Percentiles rank a stretch among this genome's conserved stretches.
Conservation (phyloP, 2,797 vertebrate genomes). For the Semotilus atromaculatus region DNA sequence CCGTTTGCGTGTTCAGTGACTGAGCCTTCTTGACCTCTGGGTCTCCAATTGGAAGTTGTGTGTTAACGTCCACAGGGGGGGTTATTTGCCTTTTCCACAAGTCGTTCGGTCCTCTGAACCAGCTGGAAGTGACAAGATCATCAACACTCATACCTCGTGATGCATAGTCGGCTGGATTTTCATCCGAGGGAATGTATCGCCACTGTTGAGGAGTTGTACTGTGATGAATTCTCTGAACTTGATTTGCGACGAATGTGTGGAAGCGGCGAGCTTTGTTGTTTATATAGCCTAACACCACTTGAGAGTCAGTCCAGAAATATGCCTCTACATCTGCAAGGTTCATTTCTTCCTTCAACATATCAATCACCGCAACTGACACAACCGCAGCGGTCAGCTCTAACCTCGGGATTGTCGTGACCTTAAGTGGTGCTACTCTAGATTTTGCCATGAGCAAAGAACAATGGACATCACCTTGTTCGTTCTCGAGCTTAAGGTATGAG, state of each 20-base stretch:
- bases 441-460: conserved; percentile 7
- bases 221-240: not conserved
- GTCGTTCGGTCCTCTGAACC: not conserved
- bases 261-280: not conserved
- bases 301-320: not conserved
- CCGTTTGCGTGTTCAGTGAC: not conserved
- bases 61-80: not conserved
- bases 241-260: not conserved
- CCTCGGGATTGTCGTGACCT: not conserved
- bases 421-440: not conserved
- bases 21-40: not conserved
- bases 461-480: not conserved
- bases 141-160: not conserved
- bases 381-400: not conserved
- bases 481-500: not conserved
- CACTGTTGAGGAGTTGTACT: conserved; percentile 6
- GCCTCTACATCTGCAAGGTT: not conserved
- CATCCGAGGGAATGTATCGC: not conserved
- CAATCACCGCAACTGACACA: not conserved
- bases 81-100: not conserved
- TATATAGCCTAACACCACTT: conserved; percentile 15
- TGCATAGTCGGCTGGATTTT: conserved; percentile 3
- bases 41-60: not conserved
- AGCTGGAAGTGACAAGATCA: not conserved
- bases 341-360: conserved; percentile 10